A percentile compares a stretch with the other conserved stretches of the same genome.
phyloP scores from a whole-genome alignment of 2,888 invertebrate species.

The Polyommatus iphigenia region DNA sequence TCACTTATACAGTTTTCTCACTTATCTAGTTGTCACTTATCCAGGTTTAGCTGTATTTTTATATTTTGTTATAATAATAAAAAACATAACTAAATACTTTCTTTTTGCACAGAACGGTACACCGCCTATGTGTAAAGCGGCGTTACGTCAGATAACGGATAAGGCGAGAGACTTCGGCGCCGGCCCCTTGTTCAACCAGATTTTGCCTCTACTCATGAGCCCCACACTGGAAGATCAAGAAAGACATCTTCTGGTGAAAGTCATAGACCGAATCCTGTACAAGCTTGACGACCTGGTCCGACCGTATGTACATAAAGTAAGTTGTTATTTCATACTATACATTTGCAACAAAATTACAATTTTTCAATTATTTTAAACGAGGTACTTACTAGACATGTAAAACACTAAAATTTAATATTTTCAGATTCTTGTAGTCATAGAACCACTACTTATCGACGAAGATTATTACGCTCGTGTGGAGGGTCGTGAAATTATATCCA shows the following conservation, averaged over 20 bases:
- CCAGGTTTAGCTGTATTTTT: too few relatives aligned
- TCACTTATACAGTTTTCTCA: too few relatives aligned
- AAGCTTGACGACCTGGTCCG: constrained; percentile 99
- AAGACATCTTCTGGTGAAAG: constrained; percentile 98
- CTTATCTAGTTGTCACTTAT: too few relatives aligned
- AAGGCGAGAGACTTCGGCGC: constrained; percentile 99
- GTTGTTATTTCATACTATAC: constrained; percentile 34
- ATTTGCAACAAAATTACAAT: neutral
- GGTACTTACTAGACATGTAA: neutral
- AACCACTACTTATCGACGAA: constrained; percentile 98
- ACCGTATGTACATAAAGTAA: constrained; percentile 98
- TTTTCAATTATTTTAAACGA: neutral
- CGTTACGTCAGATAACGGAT: constrained; percentile 98
- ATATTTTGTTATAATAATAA: too few relatives aligned
- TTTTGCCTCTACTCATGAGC: constrained; percentile 99
- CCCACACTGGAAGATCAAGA: constrained; percentile 99
- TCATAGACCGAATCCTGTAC: constrained; percentile 98
- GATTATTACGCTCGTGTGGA: constrained; percentile 99
- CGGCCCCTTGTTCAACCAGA: constrained; percentile 99
- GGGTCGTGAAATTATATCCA: constrained; percentile 99
- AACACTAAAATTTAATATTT: neutral
- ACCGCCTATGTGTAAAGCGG: constrained; percentile 99
- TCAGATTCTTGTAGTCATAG: constrained; percentile 98
- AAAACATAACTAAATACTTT: neutral
- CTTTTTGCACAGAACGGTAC: constrained; percentile 88